Evolutionary conservation across 2,797 vertebrate species (phyloP).

Genomic region (Psittacula echo): DNA sequence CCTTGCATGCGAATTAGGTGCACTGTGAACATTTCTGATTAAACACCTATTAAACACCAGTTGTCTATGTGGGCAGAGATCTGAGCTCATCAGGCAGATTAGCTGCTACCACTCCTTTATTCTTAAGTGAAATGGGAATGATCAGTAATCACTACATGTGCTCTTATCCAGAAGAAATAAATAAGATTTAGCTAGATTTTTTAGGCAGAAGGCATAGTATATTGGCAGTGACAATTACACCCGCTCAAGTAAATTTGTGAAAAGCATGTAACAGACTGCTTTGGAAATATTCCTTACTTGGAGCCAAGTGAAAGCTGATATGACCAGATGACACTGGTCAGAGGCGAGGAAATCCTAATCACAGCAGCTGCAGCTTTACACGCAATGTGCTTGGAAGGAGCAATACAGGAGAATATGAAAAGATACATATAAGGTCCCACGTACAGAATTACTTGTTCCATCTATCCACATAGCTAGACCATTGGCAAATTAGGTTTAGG

Average conservation of each 20-base stretch:
- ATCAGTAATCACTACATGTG: neutral
- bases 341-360: neutral
- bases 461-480: neutral
- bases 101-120: neutral
- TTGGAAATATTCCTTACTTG: neutral
- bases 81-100: neutral
- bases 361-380: neutral
- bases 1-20: neutral
- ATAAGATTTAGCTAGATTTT: neutral
- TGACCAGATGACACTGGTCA: neutral
- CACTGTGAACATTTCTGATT: neutral
- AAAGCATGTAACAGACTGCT: neutral
- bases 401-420: neutral
- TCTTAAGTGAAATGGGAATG: neutral
- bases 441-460: accelerated
- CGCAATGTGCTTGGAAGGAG: neutral
- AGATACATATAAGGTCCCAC: accelerated
- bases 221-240: neutral
- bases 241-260: neutral
- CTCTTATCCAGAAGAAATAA: neutral
- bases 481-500: neutral
- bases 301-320: neutral
- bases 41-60: neutral
- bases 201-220: neutral
- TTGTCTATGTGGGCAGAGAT: neutral